A percentile compares a stretch with the other conserved stretches of the same genome.
Evolutionary conservation across 2,888 invertebrate species (phyloP).

Genomic region (Caenorhabditis doughertyi): DNA sequence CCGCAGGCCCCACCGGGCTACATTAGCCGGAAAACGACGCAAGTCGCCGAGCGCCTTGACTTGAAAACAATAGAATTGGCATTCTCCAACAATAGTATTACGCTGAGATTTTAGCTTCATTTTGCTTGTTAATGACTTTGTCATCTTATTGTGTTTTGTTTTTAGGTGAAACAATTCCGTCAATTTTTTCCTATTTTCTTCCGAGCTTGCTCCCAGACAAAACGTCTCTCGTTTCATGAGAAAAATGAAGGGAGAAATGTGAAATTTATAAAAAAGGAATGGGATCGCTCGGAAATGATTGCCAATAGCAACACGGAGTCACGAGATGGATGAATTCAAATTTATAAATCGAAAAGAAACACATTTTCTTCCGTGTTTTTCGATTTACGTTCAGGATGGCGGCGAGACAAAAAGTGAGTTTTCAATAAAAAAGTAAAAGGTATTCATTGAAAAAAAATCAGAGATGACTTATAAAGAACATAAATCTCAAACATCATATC

Average conservation of each 20-base stretch:
- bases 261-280: conserved; percentile 3
- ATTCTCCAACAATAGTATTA: conserved; percentile 63
- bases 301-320: conserved; percentile 28
- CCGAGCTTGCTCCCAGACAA: neutral
- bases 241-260: too few species aligned
- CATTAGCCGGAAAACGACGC: conserved; percentile 60
- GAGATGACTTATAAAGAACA: neutral
- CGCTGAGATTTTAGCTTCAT: conserved; percentile 42
- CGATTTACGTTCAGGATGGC: conserved; percentile 17
- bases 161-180: conserved; percentile 55
- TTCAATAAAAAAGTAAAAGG: neutral
- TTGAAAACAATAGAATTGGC: conserved; percentile 65
- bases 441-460: neutral
- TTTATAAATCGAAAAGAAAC: conserved; percentile 32
- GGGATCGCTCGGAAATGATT: conserved; percentile 10
- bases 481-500: neutral
- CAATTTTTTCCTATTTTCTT: conserved; percentile 40
- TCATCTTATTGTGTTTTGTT: conserved; percentile 46
- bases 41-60: conserved; percentile 19
- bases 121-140: conserved; percentile 60
- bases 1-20: conserved; percentile 32
- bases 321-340: conserved; percentile 22
- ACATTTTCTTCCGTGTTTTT: conserved; percentile 6
- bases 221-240: neutral
- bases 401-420: conserved; percentile 40